Conservation (phyloP, 2,888 invertebrate genomes). For the Drosophila leonis region DNA sequence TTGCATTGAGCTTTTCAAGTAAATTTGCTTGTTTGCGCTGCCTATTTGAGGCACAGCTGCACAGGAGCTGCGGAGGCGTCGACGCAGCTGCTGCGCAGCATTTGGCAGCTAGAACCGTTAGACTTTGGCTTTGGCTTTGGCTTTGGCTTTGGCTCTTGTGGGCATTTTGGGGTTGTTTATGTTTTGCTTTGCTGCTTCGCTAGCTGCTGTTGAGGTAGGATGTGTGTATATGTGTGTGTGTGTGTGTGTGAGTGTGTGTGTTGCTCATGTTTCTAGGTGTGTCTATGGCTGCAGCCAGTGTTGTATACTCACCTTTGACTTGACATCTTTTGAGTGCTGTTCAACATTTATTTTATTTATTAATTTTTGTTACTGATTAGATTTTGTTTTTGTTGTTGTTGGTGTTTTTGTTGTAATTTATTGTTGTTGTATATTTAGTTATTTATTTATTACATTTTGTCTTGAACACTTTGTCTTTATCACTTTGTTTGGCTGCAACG, state of each 20-base stretch:
- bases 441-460: constrained; percentile 72
- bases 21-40: constrained; percentile 62
- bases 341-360: constrained; percentile 17
- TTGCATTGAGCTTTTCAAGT: constrained; percentile 72
- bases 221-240: constrained; percentile 22
- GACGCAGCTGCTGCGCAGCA: constrained; percentile 23
- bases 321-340: constrained; percentile 49
- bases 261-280: constrained; percentile 45
- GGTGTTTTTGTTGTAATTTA: constrained; percentile 18
- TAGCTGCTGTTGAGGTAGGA: constrained; percentile 74
- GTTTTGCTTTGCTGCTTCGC: constrained; percentile 68
- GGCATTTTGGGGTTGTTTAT: constrained; percentile 75
- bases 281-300: constrained; percentile 40
- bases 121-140: constrained; percentile 19
- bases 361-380: constrained; percentile 29
- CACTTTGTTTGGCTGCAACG: constrained; percentile 73
- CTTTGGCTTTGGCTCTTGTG: constrained; percentile 43
- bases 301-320: constrained; percentile 69
- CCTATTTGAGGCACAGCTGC: constrained; percentile 59
- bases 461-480: constrained; percentile 80
- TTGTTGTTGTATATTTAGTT: constrained; percentile 51
- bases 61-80: constrained; percentile 5
- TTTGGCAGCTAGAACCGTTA: constrained; percentile 18
- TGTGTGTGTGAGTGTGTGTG: not conserved
- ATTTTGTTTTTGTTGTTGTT: constrained; percentile 24